Conservation (phyloP, 2,797 vertebrate species). For the Pantherophis vulpinus region DNA sequence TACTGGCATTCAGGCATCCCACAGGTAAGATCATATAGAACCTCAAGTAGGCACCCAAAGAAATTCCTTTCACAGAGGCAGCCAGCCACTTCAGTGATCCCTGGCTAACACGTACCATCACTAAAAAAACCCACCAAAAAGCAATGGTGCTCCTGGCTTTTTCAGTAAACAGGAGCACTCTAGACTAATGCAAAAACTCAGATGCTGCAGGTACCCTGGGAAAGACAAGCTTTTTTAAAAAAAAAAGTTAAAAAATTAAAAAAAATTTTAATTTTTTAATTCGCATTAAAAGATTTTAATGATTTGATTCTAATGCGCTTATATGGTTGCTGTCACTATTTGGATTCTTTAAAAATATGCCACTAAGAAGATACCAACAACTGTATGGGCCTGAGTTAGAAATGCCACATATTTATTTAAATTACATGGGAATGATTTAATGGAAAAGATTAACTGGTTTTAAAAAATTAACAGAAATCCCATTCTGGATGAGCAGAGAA, state of each 20-base stretch:
- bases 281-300: neutral
- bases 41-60: too few relatives aligned
- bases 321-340: neutral
- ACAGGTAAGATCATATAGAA: too few relatives aligned
- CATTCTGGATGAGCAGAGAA: neutral
- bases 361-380: neutral
- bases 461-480: neutral
- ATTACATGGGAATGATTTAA: neutral
- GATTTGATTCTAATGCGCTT: neutral
- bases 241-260: neutral
- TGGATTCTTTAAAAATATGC: neutral
- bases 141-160: neutral
- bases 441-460: neutral
- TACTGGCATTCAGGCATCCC: too few relatives aligned
- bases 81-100: too few relatives aligned
- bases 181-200: slow-evolving; percentile 22
- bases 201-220: slow-evolving; percentile 16
- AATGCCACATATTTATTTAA: neutral
- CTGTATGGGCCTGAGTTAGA: neutral
- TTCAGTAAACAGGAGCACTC: neutral
- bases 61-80: too few relatives aligned
- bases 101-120: too few relatives aligned
- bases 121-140: too few relatives aligned
- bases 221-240: neutral
- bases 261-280: too few relatives aligned